A percentile compares a stretch with the other conserved stretches of the same genome.
phyloP scores from a whole-genome alignment of 37 sponge, comb jelly and placozoan genomes.

The Halichondria panicea region DNA sequence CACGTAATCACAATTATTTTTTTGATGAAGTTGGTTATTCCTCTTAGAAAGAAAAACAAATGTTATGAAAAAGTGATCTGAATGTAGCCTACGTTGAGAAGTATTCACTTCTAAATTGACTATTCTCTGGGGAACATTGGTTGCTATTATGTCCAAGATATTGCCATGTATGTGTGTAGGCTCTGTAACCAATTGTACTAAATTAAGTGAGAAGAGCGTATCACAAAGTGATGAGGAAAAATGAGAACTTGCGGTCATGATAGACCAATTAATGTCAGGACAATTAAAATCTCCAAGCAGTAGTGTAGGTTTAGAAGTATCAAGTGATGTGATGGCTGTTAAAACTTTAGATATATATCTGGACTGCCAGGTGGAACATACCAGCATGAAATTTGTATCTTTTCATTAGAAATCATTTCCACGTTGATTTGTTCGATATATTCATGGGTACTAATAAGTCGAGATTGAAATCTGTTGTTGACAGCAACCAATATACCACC shows the following conservation, averaged over 20 bases:
- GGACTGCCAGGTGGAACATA: too few relatives aligned
- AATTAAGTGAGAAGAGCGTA: not conserved
- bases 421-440: too few relatives aligned
- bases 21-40: too few relatives aligned
- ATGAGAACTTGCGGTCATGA: not conserved
- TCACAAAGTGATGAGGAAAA: slow-evolving; percentile 11
- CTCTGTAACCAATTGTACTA: not conserved
- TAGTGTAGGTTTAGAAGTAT: not conserved
- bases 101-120: not conserved
- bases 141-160: slow-evolving; percentile 6
- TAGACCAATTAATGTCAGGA: slow-evolving; percentile 26
- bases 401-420: too few relatives aligned
- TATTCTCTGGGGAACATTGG: not conserved
- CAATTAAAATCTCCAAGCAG: slow-evolving; percentile 27
- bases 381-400: too few relatives aligned
- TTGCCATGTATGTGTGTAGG: slow-evolving; percentile 21
- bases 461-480: not conserved
- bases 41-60: too few relatives aligned
- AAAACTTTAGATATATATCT: too few relatives aligned
- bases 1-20: too few relatives aligned
- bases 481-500: not conserved
- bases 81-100: too few relatives aligned
- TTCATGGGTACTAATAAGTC: not conserved
- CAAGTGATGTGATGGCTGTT: not conserved
- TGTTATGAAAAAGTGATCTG: too few relatives aligned